Base-by-base conservation (phyloP, 2,888 invertebrate genomes). In the Rosalia funebris region DNA sequence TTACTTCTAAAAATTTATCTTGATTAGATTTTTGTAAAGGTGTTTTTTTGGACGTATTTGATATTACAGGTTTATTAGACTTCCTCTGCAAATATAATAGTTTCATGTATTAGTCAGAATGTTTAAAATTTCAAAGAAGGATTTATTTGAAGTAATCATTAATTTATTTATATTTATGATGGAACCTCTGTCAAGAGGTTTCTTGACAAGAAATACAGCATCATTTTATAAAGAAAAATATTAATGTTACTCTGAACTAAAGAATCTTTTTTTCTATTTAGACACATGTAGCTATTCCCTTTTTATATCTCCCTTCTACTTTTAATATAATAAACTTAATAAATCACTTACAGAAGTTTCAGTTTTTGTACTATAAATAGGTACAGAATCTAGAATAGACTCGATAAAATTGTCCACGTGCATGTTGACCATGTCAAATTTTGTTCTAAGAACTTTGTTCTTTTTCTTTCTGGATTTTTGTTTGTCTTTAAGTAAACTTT, bases 401-500 rank as follows among this genome's bases (percentile, higher is more conserved):
- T 55, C 57, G 5, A 65, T 42, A n/a, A 65, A 42, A 65, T 73
- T 65, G 47, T 71, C 60, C 10, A 71, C 32, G 20, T 62, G 55
- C 48, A 59, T 65, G 46, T 60, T 64, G 31, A 73, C 60, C 32
- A 72, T 69, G 46, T 74, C 75, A 15, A 73, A 59, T 36, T 68
- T 72, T 11, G 66, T 71, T 57, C 71, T 72, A 7, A 73, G 60
- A 3, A 70, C 52, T 56, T 72, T 75, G 16, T 68, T 71, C 39
- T 71, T 75, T 41, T 69, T 70, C 20, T 72, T 76, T 25, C 71
- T 74, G 50, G 68, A 68, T 17, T 66, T 67, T 32, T 67, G 71
- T 1, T 58, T 56, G 31, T 61, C 41, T 7, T 50, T 60, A 5
- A 54, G 11, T 34, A 66, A 41, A 57, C 37, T 46, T 19, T 52